Evolutionary conservation across 2,888 invertebrate species (phyloP).

Genomic region (Drosophila hamatofila): DNA sequence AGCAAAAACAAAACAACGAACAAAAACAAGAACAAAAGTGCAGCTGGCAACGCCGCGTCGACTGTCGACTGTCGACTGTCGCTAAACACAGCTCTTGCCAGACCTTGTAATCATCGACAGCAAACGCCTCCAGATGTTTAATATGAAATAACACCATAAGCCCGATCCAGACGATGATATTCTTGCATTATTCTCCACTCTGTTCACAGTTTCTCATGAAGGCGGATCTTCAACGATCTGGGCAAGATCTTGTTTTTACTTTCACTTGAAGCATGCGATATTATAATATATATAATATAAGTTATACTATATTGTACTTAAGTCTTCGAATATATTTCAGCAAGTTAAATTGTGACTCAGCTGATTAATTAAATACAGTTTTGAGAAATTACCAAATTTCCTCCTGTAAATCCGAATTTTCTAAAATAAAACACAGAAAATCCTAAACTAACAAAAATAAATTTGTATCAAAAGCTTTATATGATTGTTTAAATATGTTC

Average conservation of each 20-base stretch:
- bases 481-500: no score
- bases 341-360: background rate
- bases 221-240: background rate
- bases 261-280: constrained; percentile 3
- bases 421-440: no score
- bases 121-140: constrained; percentile 58
- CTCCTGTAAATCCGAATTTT: no score
- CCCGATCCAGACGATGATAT: constrained; percentile 14
- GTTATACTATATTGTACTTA: background rate
- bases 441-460: no score
- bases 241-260: constrained; percentile 11
- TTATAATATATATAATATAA: background rate
- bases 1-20: background rate
- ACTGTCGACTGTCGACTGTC: constrained; percentile 58
- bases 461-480: no score
- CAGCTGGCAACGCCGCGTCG: constrained; percentile 30
- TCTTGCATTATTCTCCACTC: constrained; percentile 1
- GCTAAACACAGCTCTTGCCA: constrained; percentile 53
- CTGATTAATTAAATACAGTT: background rate
- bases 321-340: background rate
- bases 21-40: background rate
- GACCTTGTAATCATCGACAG: constrained; percentile 57
- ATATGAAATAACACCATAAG: constrained; percentile 18
- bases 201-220: constrained; percentile 17
- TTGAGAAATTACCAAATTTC: background rate